phyloP scores from a whole-genome alignment of 2,888 invertebrate genomes.

The Cinara cedri region DNA sequence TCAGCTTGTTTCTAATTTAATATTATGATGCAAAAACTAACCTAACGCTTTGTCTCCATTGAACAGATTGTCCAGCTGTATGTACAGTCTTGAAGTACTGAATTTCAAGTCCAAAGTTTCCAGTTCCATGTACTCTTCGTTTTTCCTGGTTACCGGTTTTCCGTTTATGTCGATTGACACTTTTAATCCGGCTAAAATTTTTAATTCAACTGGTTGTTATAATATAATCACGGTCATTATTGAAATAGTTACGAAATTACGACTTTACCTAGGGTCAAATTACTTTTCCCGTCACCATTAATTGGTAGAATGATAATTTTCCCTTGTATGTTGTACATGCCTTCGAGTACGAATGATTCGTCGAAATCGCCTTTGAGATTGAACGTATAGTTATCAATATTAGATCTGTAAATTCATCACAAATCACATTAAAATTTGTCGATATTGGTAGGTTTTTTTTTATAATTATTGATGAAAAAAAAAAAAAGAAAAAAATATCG shows the following conservation, averaged over 20 bases:
- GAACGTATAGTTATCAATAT: slow-evolving; percentile 39
- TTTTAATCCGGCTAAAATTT: slow-evolving; percentile 59
- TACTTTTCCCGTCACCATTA: slow-evolving; percentile 60
- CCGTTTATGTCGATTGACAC: slow-evolving; percentile 59
- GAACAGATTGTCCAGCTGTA: slow-evolving; percentile 63
- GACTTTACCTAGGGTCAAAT: slow-evolving; percentile 59
- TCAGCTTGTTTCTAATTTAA: too few species aligned
- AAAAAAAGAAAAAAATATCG: too few species aligned
- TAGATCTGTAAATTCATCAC: slow-evolving; percentile 11
- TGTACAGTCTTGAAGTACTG: slow-evolving; percentile 60
- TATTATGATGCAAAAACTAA: slow-evolving; percentile 55
- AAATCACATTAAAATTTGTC: background rate
- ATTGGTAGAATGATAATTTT: slow-evolving; percentile 61
- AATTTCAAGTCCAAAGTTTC: slow-evolving; percentile 60
- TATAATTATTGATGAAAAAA: too few species aligned
- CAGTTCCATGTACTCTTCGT: slow-evolving; percentile 62
- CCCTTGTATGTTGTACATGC: slow-evolving; percentile 61
- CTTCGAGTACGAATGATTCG: slow-evolving; percentile 68
- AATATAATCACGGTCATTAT: too few species aligned
- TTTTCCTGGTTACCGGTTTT: slow-evolving; percentile 60
- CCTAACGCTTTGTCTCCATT: slow-evolving; percentile 64
- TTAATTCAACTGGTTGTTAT: background rate
- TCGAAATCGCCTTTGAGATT: slow-evolving; percentile 49
- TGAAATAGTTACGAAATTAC: background rate
- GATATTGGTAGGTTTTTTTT: too few species aligned